Evolutionary conservation across 2,797 vertebrate species (phyloP).

Genomic region (Propithecus perrieri): DNA sequence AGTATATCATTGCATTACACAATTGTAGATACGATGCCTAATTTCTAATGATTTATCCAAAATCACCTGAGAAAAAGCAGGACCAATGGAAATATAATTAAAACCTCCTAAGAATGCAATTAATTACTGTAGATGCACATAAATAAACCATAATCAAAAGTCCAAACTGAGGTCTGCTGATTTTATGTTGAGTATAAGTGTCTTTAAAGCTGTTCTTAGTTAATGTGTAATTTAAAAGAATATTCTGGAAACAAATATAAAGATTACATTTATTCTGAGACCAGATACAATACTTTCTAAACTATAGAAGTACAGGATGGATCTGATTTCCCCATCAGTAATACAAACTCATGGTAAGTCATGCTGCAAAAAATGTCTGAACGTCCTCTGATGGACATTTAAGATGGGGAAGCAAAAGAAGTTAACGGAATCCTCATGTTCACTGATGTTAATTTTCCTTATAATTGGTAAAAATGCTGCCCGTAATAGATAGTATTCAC

Average conservation of each 20-base stretch:
- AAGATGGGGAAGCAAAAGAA: rapidly evolving
- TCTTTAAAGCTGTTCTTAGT: background rate
- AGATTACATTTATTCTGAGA: background rate
- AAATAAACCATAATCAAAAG: background rate
- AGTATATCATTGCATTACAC: background rate
- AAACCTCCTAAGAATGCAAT: background rate
- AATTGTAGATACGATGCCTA: too few species aligned
- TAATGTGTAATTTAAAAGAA: background rate
- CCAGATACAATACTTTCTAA: background rate
- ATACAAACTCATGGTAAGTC: background rate
- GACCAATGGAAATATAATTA: background rate
- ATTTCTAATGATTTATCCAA: background rate
- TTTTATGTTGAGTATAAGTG: background rate
- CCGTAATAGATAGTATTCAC: background rate
- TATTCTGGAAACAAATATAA: background rate
- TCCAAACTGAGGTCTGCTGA: background rate
- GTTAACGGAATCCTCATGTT: background rate
- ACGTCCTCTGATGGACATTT: background rate
- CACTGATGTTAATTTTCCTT: background rate
- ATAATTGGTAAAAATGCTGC: background rate
- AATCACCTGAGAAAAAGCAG: background rate
- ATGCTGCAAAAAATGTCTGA: background rate
- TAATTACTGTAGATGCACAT: background rate
- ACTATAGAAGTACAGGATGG: too few species aligned
- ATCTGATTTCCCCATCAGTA: background rate